Evolutionary conservation across 1,140 invertebrate species (phyloP).

Genomic region (Polypedilum pembai): DNA sequence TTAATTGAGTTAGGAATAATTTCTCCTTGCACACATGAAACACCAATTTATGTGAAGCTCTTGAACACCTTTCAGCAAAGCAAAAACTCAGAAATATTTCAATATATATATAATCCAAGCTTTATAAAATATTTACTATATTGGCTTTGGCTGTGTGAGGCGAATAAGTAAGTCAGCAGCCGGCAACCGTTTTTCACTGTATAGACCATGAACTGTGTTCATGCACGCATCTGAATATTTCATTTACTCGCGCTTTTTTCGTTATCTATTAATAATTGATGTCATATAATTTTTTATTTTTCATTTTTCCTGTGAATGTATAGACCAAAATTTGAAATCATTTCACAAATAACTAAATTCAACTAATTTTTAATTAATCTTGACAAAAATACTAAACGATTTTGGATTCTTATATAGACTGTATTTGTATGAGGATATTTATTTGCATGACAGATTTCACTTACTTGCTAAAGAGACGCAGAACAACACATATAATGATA

Average conservation of each 20-base stretch:
- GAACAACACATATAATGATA: constrained; percentile 86
- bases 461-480: constrained; percentile 88
- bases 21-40: too few relatives aligned
- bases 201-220: neutral
- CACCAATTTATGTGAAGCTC: too few relatives aligned
- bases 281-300: neutral
- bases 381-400: too few relatives aligned
- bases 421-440: neutral
- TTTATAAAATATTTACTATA: neutral
- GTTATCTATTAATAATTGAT: constrained; percentile 24
- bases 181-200: neutral
- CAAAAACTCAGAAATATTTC: neutral
- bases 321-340: too few relatives aligned
- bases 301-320: too few relatives aligned
- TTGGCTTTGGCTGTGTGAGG: neutral
- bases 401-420: too few relatives aligned
- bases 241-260: neutral
- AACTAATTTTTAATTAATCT: neutral
- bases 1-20: neutral
- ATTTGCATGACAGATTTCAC: constrained; percentile 37
- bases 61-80: neutral
- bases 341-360: neutral
- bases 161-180: neutral
- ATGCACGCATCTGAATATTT: constrained; percentile 11
- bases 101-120: neutral